These are phyloP conservation scores for Pseudochirops cupreus DNA, from an alignment of 2,797 vertebrate genomes.

Conservation along the genomic window DNA sequence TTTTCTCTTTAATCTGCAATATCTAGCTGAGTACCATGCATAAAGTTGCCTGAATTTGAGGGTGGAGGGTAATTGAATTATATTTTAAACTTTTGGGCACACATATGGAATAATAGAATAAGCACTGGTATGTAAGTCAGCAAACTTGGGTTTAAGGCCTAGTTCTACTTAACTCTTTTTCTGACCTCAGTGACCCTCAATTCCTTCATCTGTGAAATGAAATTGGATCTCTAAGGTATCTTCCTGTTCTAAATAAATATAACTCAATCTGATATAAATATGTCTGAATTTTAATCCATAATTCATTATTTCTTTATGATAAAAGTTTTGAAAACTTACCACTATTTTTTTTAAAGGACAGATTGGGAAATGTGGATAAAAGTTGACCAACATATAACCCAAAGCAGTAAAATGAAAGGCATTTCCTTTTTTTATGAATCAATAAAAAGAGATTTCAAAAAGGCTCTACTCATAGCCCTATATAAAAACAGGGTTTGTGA, in stretches of 20 bases:
- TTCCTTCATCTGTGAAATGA: background rate
- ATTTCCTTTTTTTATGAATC: constrained; percentile 67
- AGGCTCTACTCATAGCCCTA: constrained; percentile 65
- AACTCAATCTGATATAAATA: background rate
- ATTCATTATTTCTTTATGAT: constrained; percentile 59
- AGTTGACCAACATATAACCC: constrained; percentile 64
- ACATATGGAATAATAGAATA: background rate
- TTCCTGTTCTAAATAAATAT: background rate
- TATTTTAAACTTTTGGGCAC: background rate
- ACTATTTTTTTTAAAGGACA: constrained; percentile 30
- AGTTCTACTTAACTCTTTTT: background rate
- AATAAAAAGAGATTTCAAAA: constrained; percentile 76
- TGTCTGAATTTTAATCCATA: constrained; percentile 39
- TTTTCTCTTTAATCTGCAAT: background rate
- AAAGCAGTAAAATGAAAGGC: constrained; percentile 60
- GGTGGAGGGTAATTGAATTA: background rate
- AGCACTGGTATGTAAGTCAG: background rate
- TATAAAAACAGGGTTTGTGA: background rate
- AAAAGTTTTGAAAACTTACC: constrained; percentile 36
- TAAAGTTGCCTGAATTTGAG: background rate
- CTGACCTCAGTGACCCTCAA: background rate
- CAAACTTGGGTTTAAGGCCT: background rate
- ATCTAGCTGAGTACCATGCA: background rate
- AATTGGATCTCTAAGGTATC: background rate
- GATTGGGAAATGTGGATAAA: constrained; percentile 45